Percentiles rank a stretch among this genome's conserved stretches.
Conservation (phyloP, 1,140 invertebrate genomes). For the Proctacanthus coquilletti region DNA sequence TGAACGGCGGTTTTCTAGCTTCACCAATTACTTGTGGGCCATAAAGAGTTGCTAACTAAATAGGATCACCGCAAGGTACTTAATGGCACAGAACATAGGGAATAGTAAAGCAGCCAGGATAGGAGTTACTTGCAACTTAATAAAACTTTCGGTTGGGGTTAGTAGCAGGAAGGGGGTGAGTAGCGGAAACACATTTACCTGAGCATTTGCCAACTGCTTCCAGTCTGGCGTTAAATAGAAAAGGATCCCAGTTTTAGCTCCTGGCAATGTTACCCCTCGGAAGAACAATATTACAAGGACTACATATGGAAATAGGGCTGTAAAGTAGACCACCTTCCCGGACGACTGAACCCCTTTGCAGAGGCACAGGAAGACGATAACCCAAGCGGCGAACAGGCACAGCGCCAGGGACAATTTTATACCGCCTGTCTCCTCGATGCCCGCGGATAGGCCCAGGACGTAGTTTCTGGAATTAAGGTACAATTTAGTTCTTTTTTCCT, state of each 20-base stretch:
- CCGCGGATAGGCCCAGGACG: slow-evolving; percentile 53
- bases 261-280: slow-evolving; percentile 63
- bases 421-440: slow-evolving; percentile 56
- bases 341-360: slow-evolving; percentile 72
- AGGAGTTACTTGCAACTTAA: no score
- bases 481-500: no score
- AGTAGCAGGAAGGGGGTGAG: no score
- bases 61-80: no score
- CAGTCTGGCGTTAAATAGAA: slow-evolving; percentile 81
- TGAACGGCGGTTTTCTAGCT: no score
- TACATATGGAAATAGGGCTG: slow-evolving; percentile 71
- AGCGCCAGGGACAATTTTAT: slow-evolving; percentile 47
- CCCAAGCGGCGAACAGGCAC: slow-evolving; percentile 60
- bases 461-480: slow-evolving; percentile 45
- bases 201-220: slow-evolving; percentile 50
- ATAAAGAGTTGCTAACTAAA: no score
- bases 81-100: no score
- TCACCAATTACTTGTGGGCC: no score
- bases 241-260: slow-evolving; percentile 58
- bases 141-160: no score
- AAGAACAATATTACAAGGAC: slow-evolving; percentile 66
- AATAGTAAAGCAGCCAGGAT: no score
- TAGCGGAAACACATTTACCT: no score
- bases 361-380: slow-evolving; percentile 63
- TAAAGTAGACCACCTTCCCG: slow-evolving; percentile 75